phyloP scores from a whole-genome alignment of 1,140 invertebrate species.

The Lethocerus indicus region DNA sequence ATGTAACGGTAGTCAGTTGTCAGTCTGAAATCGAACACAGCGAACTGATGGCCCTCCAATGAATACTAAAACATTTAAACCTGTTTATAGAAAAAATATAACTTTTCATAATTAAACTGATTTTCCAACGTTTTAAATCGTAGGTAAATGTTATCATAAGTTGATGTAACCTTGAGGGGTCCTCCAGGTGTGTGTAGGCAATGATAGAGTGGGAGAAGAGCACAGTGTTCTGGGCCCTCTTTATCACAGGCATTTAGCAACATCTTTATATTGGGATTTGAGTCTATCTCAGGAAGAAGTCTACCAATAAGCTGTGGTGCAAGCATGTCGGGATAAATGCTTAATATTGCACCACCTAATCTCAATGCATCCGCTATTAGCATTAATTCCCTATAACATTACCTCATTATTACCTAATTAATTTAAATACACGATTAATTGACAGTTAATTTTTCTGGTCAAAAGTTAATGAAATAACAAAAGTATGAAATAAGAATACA shows the following conservation, averaged over 20 bases:
- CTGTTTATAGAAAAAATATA: too few species aligned
- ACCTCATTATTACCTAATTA: neutral
- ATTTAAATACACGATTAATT: neutral
- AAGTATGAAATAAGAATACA: neutral
- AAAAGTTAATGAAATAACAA: neutral
- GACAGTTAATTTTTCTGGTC: slow-evolving; percentile 5
- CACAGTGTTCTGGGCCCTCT: slow-evolving; percentile 71
- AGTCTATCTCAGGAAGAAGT: slow-evolving; percentile 76
- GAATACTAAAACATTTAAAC: slow-evolving; percentile 78
- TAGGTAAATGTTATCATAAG: neutral
- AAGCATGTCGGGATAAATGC: slow-evolving; percentile 86
- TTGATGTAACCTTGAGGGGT: slow-evolving; percentile 61
- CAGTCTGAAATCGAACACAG: slow-evolving; percentile 84
- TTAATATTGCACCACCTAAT: slow-evolving; percentile 76
- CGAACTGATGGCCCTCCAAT: slow-evolving; percentile 93
- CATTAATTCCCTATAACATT: slow-evolving; percentile 59
- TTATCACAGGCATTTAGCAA: slow-evolving; percentile 79
- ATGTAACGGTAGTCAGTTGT: slow-evolving; percentile 87
- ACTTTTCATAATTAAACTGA: neutral
- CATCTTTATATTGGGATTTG: slow-evolving; percentile 68
- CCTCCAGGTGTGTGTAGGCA: slow-evolving; percentile 94
- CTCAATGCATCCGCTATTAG: slow-evolving; percentile 87
- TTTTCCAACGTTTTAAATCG: neutral
- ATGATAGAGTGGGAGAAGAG: slow-evolving; percentile 82
- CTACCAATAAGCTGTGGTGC: slow-evolving; percentile 87